Evolutionary conservation across 2,113 vertebrate species (phyloP), one percentile per base, ranked within the genome.

Genomic region (Camelus bactrianus): DNA sequence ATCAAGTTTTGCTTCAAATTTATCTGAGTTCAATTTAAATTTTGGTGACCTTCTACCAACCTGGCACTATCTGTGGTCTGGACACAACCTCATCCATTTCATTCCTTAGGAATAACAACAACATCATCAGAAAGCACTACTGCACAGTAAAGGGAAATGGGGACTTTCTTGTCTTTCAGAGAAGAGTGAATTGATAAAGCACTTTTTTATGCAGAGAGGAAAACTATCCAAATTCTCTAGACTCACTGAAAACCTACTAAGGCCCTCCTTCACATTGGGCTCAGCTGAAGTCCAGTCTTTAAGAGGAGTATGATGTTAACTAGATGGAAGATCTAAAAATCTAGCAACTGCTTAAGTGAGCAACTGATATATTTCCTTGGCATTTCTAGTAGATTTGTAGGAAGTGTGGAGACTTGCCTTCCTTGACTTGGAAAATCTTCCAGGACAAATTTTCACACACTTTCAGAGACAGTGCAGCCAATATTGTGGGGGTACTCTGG

Each of bases 171-270:
- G 15, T 72, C 46, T 81, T 56, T 19, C 32, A 73, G 35, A 65
- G 46, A 84, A 89, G 42, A 89, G 64, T 64, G 54, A 35, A 42
- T 89, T 73, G 56, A 22, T 72, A 84, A 83, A 46, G 17, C 13
- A n/a, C n/a, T 19, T 70, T 20, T 28, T 76, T 60, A n/a, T 82
- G 19, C 12, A 35, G 17, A 83, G 11, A n/a, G 56, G 12, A 64
- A 88, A 94, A 77, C n/a, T 95, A 54, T 48, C 70, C 11, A 52
- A 52, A 6, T 80, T 54, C 91, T 79, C 58, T 69, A 89, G 54
- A 92, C 7, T 82, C 83, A 64, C 14, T 81, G 82, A 82, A 69
- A 89, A 81, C 42, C 65, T 52, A 24, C 19, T 65, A 86, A 82
- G 3, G 12, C 70, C 48, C 14, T 94, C 4, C 3, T 46, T 38